phyloP scores from a whole-genome alignment of 92 coral and sea anemone species.

The Nematostella vectensis region DNA sequence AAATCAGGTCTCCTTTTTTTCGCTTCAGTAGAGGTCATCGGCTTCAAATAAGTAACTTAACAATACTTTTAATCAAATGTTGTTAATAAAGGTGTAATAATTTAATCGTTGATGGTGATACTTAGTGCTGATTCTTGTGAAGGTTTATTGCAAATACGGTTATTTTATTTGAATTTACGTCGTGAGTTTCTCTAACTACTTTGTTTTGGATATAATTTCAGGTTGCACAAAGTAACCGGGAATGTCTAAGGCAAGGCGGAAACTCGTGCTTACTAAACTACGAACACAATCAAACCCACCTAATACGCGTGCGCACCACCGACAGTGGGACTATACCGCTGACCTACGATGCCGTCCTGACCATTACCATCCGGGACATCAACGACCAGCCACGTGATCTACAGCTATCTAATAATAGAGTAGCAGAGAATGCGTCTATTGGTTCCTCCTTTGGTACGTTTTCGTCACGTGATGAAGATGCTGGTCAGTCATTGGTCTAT shows the following conservation, averaged over 20 bases:
- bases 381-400: conserved; percentile 89
- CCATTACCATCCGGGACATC: conserved; percentile 52
- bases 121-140: too few relatives aligned
- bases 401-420: conserved; percentile 52
- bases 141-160: too few relatives aligned
- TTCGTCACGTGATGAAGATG: conserved; percentile 65
- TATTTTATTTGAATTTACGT: too few relatives aligned
- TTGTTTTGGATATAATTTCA: conserved; percentile 6
- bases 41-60: too few relatives aligned
- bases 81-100: too few relatives aligned
- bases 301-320: conserved; percentile 52
- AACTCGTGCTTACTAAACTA: conserved; percentile 65
- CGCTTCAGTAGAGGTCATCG: too few relatives aligned
- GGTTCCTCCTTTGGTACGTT: conserved; percentile 61
- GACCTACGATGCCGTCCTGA: conserved; percentile 37
- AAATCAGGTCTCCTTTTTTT: too few relatives aligned
- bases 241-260: conserved; percentile 77
- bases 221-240: conserved; percentile 65
- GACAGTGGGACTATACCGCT: conserved; percentile 72
- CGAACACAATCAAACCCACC: conserved; percentile 44
- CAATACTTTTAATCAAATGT: too few relatives aligned
- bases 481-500: conserved; percentile 48
- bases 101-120: too few relatives aligned
- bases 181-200: too few relatives aligned
- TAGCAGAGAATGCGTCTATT: conserved; percentile 63